These are phyloP conservation scores for Pedetes capensis DNA, from an alignment of 2,113 vertebrate genomes.

Conservation along the genomic window DNA sequence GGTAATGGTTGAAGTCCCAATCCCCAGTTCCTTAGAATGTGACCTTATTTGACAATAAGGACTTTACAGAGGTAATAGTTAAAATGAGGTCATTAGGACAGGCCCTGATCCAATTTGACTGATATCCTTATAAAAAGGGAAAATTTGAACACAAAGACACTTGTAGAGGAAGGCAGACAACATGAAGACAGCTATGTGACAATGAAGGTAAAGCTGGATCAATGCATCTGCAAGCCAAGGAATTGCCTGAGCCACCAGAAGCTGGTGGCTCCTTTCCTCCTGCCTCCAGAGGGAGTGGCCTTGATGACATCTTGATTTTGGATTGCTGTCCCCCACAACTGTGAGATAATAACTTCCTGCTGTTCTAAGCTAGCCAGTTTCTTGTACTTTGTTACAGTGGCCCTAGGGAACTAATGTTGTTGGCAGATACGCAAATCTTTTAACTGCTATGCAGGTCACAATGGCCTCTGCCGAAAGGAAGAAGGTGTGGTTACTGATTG, in stretches of 20 bases:
- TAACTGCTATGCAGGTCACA: neutral
- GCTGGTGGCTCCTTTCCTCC: neutral
- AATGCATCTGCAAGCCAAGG: neutral
- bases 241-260: neutral
- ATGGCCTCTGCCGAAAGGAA: neutral
- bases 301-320: neutral
- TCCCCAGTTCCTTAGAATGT: neutral
- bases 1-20: neutral
- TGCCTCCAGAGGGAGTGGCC: neutral
- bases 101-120: neutral
- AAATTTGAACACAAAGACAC: neutral
- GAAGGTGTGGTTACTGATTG: neutral
- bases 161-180: neutral
- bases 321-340: neutral
- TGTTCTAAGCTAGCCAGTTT: neutral
- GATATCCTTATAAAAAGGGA: neutral
- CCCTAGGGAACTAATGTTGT: neutral
- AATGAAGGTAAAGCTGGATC: neutral
- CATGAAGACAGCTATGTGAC: neutral
- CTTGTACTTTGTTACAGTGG: neutral
- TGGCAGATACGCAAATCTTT: neutral
- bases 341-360: neutral
- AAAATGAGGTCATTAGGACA: neutral
- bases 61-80: neutral
- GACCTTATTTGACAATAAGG: conserved; percentile 15